Evolutionary conservation across 92 coral and sea anemone genomes (phyloP).

Genomic region (Phenganax stokvisi): DNA sequence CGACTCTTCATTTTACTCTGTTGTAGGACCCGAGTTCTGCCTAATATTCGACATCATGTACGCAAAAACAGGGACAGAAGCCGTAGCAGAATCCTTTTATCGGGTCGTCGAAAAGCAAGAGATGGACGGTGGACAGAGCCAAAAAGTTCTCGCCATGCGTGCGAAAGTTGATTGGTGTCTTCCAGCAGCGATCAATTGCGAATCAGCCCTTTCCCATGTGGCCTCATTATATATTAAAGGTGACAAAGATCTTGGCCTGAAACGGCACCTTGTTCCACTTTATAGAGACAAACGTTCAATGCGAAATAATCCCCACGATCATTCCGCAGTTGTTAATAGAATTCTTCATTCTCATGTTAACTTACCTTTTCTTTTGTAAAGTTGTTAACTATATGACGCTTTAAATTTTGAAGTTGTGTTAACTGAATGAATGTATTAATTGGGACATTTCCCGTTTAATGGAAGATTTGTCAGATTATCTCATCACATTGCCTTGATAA

Average conservation of each 20-base stretch:
- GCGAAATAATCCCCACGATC: too few species aligned
- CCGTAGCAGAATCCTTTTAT: neutral
- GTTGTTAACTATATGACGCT: too few species aligned
- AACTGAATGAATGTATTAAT: too few species aligned
- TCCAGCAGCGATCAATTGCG: neutral
- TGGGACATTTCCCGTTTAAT: too few species aligned
- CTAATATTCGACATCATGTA: conserved; percentile 7
- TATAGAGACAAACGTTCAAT: too few species aligned
- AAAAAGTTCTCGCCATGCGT: neutral
- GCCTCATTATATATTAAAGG: neutral
- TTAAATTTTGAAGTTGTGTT: too few species aligned
- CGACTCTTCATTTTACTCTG: conserved; percentile 15
- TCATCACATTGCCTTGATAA: too few species aligned
- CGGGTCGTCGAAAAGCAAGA: neutral
- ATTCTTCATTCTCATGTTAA: too few species aligned
- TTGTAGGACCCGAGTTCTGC: conserved; percentile 4
- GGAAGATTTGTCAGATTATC: too few species aligned
- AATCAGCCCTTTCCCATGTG: neutral
- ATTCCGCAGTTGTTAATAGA: too few species aligned
- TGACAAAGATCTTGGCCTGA: neutral
- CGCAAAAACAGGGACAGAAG: conserved; percentile 8
- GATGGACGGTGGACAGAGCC: conserved; percentile 1
- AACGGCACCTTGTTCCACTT: too few species aligned
- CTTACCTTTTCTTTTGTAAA: too few species aligned
- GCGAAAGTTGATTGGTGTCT: conserved; percentile 3